phyloP scores from a whole-genome alignment of 1,140 invertebrate species.

The Drosophila melanogaster region Release_6_plus_ISO1_MT NT_033777.3:12713501-12714000 shows the following conservation, averaged over 20 bases:
- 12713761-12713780: slow-evolving; percentile 97
- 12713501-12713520: slow-evolving; percentile 90
- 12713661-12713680: slow-evolving; percentile 93
- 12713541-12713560: slow-evolving; percentile 90
- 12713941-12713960: slow-evolving; percentile 89
- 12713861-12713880: slow-evolving; percentile 91
- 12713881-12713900: slow-evolving; percentile 95
- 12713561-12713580: slow-evolving; percentile 91
- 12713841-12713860: slow-evolving; percentile 97
- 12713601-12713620: slow-evolving; percentile 93
- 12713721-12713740: slow-evolving; percentile 93
- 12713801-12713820: slow-evolving; percentile 92
- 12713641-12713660: slow-evolving; percentile 96
- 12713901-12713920: slow-evolving; percentile 98
- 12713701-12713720: slow-evolving; percentile 95
- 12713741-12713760: slow-evolving; percentile 92
- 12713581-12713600: slow-evolving; percentile 95
- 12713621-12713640: slow-evolving; percentile 94
- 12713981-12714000: slow-evolving; percentile 94
- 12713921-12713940: slow-evolving; percentile 98
- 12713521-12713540: slow-evolving; percentile 92
- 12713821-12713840: slow-evolving; percentile 91
- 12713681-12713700: slow-evolving; percentile 92
- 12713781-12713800: slow-evolving; percentile 99
- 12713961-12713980: slow-evolving; percentile 92